A percentile compares a stretch with the other conserved stretches of the same genome.
Evolutionary conservation across 1,140 invertebrate species (phyloP).

Genomic region (Drosophila pseudoananassae): DNA sequence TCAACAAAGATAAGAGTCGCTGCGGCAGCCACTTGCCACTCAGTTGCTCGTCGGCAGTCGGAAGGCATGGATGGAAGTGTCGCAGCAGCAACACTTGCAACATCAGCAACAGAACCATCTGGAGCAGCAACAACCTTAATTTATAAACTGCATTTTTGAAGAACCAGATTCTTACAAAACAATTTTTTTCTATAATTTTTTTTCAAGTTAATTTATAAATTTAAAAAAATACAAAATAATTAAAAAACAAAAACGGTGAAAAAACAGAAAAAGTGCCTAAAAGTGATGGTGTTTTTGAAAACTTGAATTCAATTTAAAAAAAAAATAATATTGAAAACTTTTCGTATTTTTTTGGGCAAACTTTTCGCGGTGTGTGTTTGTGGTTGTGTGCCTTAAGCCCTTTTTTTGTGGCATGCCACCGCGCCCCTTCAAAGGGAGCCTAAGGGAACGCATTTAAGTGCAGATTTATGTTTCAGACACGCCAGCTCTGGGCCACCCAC

Average conservation of each 20-base stretch:
- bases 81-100: conserved; percentile 13
- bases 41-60: conserved; percentile 68
- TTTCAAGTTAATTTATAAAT: neutral
- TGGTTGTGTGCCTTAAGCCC: neutral
- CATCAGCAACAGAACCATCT: conserved; percentile 1
- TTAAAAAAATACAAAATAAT: neutral
- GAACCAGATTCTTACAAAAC: neutral
- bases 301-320: neutral
- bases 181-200: neutral
- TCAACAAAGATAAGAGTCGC: conserved; percentile 46
- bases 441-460: conserved; percentile 28
- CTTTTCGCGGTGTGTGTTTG: neutral
- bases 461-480: conserved; percentile 40
- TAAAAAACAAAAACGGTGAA: neutral
- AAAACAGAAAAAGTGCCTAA: neutral
- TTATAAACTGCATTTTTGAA: neutral
- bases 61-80: conserved; percentile 51
- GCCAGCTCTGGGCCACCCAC: neutral
- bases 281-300: neutral
- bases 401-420: neutral
- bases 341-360: neutral
- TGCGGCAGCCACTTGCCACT: conserved; percentile 13
- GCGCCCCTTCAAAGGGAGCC: too few species aligned
- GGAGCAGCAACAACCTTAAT: conserved; percentile 9
- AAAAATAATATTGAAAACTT: neutral